Evolutionary conservation across 2,113 vertebrate genomes (phyloP).

Genomic region (Microcebus murinus): DNA sequence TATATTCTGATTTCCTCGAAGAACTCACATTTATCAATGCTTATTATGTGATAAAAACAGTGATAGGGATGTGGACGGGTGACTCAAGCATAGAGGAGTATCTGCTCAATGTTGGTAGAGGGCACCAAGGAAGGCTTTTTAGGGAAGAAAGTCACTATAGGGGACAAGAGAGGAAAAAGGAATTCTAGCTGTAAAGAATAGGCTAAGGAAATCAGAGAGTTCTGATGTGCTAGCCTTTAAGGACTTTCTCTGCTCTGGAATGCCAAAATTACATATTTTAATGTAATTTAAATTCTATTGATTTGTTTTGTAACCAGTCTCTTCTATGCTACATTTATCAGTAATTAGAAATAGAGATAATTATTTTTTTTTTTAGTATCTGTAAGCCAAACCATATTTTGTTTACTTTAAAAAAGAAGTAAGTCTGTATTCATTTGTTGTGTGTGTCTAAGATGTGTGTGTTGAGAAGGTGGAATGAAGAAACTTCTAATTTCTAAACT

Average conservation of each 20-base stretch:
- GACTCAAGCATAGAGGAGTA: neutral
- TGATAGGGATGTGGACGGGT: neutral
- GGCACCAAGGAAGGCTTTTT: neutral
- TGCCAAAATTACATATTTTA: neutral
- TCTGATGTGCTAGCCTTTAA: neutral
- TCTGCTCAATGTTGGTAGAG: rapidly evolving
- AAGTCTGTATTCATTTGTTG: neutral
- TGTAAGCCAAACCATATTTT: neutral
- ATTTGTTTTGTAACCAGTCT: neutral
- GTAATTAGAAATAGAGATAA: neutral
- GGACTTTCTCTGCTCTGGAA: neutral
- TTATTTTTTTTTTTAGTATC: neutral
- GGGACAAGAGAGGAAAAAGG: neutral
- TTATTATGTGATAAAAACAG: neutral
- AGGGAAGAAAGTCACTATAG: neutral
- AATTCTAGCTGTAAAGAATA: neutral
- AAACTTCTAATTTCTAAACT: neutral
- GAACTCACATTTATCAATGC: neutral
- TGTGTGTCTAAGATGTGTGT: neutral
- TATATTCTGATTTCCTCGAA: neutral
- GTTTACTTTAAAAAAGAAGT: neutral
- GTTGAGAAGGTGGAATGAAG: neutral
- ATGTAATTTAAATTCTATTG: neutral
- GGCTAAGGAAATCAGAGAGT: neutral
- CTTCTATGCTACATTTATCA: neutral